phyloP scores from a whole-genome alignment of 1,140 invertebrate species.

The Ruditapes philippinarum region DNA sequence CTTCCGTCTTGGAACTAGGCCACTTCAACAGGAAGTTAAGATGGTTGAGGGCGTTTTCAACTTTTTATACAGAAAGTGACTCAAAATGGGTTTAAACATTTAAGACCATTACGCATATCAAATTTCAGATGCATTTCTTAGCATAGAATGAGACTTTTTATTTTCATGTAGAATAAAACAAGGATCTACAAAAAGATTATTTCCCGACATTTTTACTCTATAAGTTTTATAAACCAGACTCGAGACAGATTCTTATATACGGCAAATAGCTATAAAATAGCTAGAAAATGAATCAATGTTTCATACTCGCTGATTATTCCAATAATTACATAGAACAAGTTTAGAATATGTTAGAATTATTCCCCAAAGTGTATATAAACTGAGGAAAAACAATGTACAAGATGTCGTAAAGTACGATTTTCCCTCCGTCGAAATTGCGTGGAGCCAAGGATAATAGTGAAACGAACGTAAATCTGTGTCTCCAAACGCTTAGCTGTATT shows the following conservation, averaged over 20 bases:
- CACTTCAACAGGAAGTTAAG: no score
- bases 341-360: not conserved
- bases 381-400: not conserved
- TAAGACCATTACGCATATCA: no score
- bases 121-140: no score
- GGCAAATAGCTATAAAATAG: slow-evolving; percentile 21
- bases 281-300: slow-evolving; percentile 9
- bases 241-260: not conserved
- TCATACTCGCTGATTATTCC: not conserved
- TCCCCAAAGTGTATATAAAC: not conserved
- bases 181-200: no score
- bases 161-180: no score
- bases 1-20: no score
- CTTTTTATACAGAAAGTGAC: no score
- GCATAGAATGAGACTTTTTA: no score
- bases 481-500: not conserved
- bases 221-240: not conserved
- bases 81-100: no score
- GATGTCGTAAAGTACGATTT: slow-evolving; percentile 10
- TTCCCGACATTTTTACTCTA: no score
- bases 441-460: slow-evolving; percentile 15
- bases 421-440: not conserved
- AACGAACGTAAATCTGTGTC: slow-evolving; percentile 33
- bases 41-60: no score
- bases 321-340: not conserved